phyloP scores from a whole-genome alignment of 2,888 invertebrate species.

The Slavum lentiscoides region DNA sequence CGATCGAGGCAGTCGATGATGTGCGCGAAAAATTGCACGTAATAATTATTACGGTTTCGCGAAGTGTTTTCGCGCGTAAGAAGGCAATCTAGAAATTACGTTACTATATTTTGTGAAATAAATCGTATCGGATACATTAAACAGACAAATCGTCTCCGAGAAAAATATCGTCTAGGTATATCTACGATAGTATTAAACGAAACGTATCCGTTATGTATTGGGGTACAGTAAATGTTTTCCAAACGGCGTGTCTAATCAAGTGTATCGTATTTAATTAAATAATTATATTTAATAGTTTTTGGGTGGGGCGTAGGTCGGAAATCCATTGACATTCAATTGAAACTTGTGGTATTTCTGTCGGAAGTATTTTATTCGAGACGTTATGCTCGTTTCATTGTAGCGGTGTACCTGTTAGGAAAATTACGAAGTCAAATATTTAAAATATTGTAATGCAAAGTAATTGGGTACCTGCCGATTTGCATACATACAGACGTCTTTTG shows the following conservation, averaged over 20 bases:
- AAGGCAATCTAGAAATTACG: no score
- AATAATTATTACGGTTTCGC: not conserved
- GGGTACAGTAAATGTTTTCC: not conserved
- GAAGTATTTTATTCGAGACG: not conserved
- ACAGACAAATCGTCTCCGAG: no score
- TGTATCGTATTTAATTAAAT: not conserved
- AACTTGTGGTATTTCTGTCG: not conserved
- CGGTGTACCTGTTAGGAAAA: no score
- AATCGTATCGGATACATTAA: no score
- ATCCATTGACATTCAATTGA: not conserved
- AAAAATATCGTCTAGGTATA: no score
- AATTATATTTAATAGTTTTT: not conserved
- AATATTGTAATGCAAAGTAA: not conserved
- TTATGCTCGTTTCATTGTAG: not conserved
- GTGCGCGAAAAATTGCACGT: not conserved
- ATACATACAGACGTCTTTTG: not conserved
- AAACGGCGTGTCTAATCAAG: not conserved
- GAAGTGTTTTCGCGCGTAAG: no score
- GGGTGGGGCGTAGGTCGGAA: constrained; percentile 5
- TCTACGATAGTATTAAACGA: not conserved
- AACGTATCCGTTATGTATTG: not conserved
- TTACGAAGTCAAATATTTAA: no score
- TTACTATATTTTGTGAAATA: no score
- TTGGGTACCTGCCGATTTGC: not conserved
- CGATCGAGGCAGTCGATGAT: not conserved